Base-by-base conservation (phyloP, 2,797 vertebrate genomes). In the Lithobates pipiens region DNA sequence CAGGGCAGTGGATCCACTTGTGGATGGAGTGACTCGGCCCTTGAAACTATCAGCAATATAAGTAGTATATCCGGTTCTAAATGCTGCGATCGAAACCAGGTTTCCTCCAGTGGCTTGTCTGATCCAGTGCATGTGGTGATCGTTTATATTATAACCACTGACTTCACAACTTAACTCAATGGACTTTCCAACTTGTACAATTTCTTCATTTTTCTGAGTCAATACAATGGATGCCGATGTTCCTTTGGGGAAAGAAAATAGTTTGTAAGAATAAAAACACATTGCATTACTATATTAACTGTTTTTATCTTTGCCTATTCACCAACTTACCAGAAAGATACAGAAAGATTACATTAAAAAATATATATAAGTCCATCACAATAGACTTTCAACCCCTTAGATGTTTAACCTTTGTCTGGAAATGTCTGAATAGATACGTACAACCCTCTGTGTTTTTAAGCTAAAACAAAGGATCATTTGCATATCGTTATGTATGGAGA, bases 81-180 rank as follows among this genome's bases (percentile, higher is more conserved):
- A 89, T 44, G 69, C 77, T 79, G 76, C 65, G 15, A 89, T n/a
- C 65, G 84, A 89, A 3, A 42, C 29, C 0, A 89, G 5, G 2
- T 13, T 11, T 13, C 27, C 36, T 3, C 46, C 70, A 65, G 76
- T 7, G 0, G 18, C 7, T 1, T 88, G 70, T 18, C 81, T 77
- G 10, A 72, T 2, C 88, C 89, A 90, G 6, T 76, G 39, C 15
- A 89, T 83, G 39, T 89, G 89, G 42, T 87, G 36, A n/a, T 13
- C 6, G 39, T 90, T 77, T 34, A 90, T 86, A 57, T 86, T 34
- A 32, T 80, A 90, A 1, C 88, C 87, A 11, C 85, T 87, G 34
- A 71, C 81, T 57, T n/a, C 72, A 84, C 87, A 90, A 29, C 79
- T 21, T 29, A 88, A 11, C 0, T 75, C 69, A 0, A 89, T 6